Percentiles rank a stretch among this genome's conserved stretches.
Evolutionary conservation across 2,113 vertebrate genomes (phyloP).

Genomic region (Arenaria interpres): DNA sequence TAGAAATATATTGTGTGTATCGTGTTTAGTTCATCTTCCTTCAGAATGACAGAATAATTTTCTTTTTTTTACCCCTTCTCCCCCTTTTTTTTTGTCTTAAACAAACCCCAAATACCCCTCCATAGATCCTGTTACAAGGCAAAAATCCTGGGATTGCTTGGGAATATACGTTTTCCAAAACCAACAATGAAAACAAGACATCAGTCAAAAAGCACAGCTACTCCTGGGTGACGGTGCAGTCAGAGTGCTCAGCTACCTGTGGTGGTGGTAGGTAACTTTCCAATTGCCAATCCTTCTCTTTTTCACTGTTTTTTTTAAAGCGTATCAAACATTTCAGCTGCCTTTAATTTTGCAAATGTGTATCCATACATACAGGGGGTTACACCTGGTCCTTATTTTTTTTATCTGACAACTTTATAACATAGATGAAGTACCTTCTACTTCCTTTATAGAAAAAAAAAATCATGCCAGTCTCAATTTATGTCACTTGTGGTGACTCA

Average conservation of each 20-base stretch:
- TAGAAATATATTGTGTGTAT: not conserved
- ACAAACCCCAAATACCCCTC: not conserved
- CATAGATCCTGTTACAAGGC: slow-evolving; percentile 92
- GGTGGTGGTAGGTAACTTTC: slow-evolving; percentile 83
- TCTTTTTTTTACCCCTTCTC: not conserved
- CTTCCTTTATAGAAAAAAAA: not conserved
- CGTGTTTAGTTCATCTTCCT: not conserved
- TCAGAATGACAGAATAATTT: not conserved
- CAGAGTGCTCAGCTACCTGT: slow-evolving; percentile 89
- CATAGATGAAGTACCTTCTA: not conserved
- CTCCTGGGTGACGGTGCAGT: slow-evolving; percentile 87
- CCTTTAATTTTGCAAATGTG: not conserved
- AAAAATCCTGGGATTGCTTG: slow-evolving; percentile 92
- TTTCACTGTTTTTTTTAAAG: not conserved
- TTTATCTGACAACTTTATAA: not conserved
- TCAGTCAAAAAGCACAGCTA: slow-evolving; percentile 78
- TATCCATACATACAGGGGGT: not conserved
- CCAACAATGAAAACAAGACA: slow-evolving; percentile 59
- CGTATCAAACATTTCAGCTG: not conserved
- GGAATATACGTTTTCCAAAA: slow-evolving; percentile 90
- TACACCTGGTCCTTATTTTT: not conserved
- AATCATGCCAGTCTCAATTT: not conserved
- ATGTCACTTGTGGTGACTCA: not conserved
- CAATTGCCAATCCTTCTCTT: not conserved
- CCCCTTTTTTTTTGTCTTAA: not conserved